Evolutionary conservation across 1,140 invertebrate species (phyloP).

Genomic region (Anastrepha ludens): DNA sequence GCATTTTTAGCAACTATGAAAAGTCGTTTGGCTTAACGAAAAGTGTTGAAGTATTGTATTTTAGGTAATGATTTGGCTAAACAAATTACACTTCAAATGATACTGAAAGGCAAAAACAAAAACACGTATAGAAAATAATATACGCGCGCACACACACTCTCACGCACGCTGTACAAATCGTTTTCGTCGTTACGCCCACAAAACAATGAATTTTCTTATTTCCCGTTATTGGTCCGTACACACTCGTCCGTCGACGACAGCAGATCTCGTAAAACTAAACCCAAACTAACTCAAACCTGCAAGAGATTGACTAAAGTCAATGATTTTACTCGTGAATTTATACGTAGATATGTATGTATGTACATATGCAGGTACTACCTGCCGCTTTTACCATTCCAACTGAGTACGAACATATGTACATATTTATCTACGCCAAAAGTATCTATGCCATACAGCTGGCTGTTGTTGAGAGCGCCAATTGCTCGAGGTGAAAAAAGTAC

Average conservation of each 20-base stretch:
- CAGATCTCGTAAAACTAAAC: slow-evolving; percentile 54
- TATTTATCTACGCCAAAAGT: not conserved
- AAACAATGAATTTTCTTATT: not conserved
- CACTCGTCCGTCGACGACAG: slow-evolving; percentile 34
- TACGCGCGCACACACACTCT: slow-evolving; percentile 13
- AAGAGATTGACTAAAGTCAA: slow-evolving; percentile 42
- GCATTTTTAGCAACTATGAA: not conserved
- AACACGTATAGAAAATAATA: not conserved
- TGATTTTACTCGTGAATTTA: slow-evolving; percentile 6
- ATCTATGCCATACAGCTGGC: slow-evolving; percentile 22
- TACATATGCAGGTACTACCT: not conserved
- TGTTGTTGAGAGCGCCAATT: not conserved
- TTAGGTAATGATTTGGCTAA: not conserved
- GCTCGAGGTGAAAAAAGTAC: not conserved
- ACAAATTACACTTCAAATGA: not conserved
- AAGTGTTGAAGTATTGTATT: not conserved
- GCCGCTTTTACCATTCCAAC: not conserved
- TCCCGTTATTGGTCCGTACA: not conserved
- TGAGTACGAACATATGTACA: not conserved
- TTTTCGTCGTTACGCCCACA: slow-evolving; percentile 35
- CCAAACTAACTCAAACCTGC: slow-evolving; percentile 10
- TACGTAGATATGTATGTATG: not conserved
- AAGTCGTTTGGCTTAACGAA: not conserved
- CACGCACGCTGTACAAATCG: not conserved
- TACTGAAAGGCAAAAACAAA: not conserved